Evolutionary conservation across 1,140 invertebrate species (phyloP).

Genomic region (Lordiphosa mommai): DNA sequence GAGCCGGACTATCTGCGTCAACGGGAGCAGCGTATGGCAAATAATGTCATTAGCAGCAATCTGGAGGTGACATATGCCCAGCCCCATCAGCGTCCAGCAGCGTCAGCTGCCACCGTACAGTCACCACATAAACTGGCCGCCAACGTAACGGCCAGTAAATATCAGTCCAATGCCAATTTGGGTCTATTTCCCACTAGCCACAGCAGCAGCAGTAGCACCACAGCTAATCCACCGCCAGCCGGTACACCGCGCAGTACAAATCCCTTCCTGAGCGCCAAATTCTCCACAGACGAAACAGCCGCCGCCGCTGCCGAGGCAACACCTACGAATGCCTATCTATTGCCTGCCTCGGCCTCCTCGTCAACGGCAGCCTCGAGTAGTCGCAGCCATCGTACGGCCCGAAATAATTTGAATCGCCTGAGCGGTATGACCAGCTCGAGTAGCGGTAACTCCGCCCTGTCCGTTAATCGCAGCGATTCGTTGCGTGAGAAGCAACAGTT

Average conservation of each 20-base stretch:
- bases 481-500: constrained; percentile 22
- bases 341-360: constrained; percentile 56
- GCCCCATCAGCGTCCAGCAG: constrained; percentile 40
- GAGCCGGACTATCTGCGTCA: constrained; percentile 80
- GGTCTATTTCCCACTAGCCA: constrained; percentile 57
- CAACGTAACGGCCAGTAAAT: constrained; percentile 48
- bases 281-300: constrained; percentile 39
- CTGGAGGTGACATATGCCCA: constrained; percentile 61
- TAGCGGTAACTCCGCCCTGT: constrained; percentile 80
- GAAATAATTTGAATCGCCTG: constrained; percentile 64
- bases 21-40: constrained; percentile 60
- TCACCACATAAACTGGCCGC: constrained; percentile 58
- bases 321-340: constrained; percentile 25
- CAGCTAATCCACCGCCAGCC: constrained; percentile 8
- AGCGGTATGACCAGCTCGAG: constrained; percentile 82
- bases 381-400: constrained; percentile 37
- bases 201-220: constrained; percentile 48
- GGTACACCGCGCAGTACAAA: constrained; percentile 65
- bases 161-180: constrained; percentile 66
- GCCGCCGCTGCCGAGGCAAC: constrained; percentile 9
- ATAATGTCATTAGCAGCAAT: constrained; percentile 76
- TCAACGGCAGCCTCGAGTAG: constrained; percentile 60
- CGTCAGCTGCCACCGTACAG: constrained; percentile 79
- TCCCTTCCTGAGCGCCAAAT: constrained; percentile 70
- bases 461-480: constrained; percentile 49